Conservation (phyloP, 2,797 vertebrate species). For the Selene dorsalis region DNA sequence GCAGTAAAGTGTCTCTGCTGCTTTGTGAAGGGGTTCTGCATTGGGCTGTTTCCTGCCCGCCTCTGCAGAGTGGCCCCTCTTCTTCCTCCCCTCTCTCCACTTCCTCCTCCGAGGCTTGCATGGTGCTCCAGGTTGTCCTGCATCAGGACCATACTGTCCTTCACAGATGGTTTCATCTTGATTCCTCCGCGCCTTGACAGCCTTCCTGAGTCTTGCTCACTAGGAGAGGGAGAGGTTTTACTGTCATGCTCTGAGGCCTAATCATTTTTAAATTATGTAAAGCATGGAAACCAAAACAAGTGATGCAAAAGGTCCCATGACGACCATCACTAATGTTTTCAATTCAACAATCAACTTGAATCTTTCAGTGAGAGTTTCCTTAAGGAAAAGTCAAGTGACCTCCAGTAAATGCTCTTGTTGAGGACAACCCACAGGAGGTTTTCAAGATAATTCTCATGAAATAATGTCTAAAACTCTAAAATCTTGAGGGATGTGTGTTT, state of each 20-base stretch:
- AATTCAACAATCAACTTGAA: not conserved
- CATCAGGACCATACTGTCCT: conserved; percentile 84
- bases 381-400: not conserved
- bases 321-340: not conserved
- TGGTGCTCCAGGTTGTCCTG: conserved; percentile 83
- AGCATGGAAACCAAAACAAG: not conserved
- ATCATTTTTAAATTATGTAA: not conserved
- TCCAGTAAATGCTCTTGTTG: not conserved
- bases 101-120: conserved; percentile 54
- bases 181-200: conserved; percentile 88
- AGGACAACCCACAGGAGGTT: too few relatives aligned
- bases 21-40: conserved; percentile 70
- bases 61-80: conserved; percentile 78
- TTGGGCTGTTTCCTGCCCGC: conserved; percentile 67
- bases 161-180: conserved; percentile 84
- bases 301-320: not conserved
- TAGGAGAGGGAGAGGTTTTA: conserved; percentile 25
- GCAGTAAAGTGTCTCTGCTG: conserved; percentile 88
- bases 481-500: not conserved
- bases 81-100: conserved; percentile 65
- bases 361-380: not conserved
- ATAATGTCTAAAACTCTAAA: not conserved
- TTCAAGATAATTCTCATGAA: not conserved
- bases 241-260: not conserved
- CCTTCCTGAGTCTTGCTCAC: conserved; percentile 73